A percentile compares a stretch with the other conserved stretches of the same genome.
These are phyloP conservation scores for Acrocyrtus sp. DNA, from an alignment of 2,888 invertebrate genomes.

Conservation along the genomic window DNA sequence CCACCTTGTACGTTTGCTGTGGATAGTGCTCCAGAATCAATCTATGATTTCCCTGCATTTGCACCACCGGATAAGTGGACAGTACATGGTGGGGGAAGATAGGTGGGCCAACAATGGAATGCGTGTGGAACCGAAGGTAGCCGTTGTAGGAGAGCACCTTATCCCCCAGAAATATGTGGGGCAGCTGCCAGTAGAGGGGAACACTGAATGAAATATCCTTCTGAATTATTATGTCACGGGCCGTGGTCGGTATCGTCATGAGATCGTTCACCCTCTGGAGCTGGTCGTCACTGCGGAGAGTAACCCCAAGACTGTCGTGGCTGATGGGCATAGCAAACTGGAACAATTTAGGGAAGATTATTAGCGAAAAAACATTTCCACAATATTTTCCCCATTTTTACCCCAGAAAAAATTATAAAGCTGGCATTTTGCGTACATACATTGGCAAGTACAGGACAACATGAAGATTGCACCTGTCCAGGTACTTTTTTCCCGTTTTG, in stretches of 20 bases:
- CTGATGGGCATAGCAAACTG: slow-evolving; percentile 66
- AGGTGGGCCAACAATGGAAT: slow-evolving; percentile 75
- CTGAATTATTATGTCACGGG: slow-evolving; percentile 70
- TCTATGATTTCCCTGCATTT: slow-evolving; percentile 80
- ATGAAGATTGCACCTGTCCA: too few species aligned
- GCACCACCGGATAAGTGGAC: slow-evolving; percentile 79
- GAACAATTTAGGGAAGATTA: slow-evolving; percentile 47
- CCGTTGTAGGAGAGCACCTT: slow-evolving; percentile 92
- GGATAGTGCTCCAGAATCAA: slow-evolving; percentile 79
- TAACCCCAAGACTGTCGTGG: slow-evolving; percentile 62
- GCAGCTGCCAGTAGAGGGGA: slow-evolving; percentile 86
- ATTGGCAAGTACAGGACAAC: too few species aligned
- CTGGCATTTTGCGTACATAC: too few species aligned
- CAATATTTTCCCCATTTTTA: too few species aligned
- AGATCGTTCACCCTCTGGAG: slow-evolving; percentile 70
- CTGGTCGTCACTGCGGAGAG: slow-evolving; percentile 66
- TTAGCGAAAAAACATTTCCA: too few species aligned
- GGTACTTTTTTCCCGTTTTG: too few species aligned
- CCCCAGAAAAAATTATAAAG: too few species aligned
- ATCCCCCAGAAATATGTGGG: slow-evolving; percentile 85
- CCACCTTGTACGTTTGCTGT: slow-evolving; percentile 64
- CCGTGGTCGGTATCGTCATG: slow-evolving; percentile 73
- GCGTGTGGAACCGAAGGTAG: slow-evolving; percentile 79
- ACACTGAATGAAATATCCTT: slow-evolving; percentile 71
- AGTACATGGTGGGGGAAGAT: slow-evolving; percentile 69